These are phyloP conservation scores for Hydraecia micacea DNA, from an alignment of 2,888 invertebrate genomes.

Conservation along the genomic window DNA sequence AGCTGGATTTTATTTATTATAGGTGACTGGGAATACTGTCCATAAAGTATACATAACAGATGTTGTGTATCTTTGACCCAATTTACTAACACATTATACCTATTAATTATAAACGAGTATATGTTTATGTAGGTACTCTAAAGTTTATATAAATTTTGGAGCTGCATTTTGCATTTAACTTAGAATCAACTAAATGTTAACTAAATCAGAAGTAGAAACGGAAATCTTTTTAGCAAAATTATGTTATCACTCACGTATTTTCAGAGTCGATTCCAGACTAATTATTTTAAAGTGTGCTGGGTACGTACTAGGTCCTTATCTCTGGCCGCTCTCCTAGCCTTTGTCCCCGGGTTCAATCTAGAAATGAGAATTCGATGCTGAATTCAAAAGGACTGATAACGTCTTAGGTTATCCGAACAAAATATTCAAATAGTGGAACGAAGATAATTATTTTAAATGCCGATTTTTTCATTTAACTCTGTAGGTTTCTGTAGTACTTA, in stretches of 20 bases:
- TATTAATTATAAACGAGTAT: background rate
- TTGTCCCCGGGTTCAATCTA: conserved; percentile 24
- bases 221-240: conserved; percentile 2
- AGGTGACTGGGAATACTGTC: background rate
- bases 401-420: conserved; percentile 14
- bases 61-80: background rate
- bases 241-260: conserved; percentile 4
- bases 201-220: background rate
- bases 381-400: conserved; percentile 23
- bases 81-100: background rate
- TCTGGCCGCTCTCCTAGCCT: conserved; percentile 11
- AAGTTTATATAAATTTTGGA: conserved; percentile 7
- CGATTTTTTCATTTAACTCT: background rate
- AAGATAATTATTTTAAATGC: background rate
- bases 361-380: conserved; percentile 18
- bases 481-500: background rate
- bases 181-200: background rate
- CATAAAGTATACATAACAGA: background rate
- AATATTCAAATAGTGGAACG: conserved; percentile 4
- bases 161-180: background rate
- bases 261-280: background rate
- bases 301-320: conserved; percentile 21
- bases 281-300: conserved; percentile 34
- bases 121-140: background rate
- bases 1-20: conserved; percentile 2